Evolutionary conservation across 2,888 invertebrate genomes (phyloP), one percentile per base, ranked within the genome.

Genomic region (Alitta virens): DNA sequence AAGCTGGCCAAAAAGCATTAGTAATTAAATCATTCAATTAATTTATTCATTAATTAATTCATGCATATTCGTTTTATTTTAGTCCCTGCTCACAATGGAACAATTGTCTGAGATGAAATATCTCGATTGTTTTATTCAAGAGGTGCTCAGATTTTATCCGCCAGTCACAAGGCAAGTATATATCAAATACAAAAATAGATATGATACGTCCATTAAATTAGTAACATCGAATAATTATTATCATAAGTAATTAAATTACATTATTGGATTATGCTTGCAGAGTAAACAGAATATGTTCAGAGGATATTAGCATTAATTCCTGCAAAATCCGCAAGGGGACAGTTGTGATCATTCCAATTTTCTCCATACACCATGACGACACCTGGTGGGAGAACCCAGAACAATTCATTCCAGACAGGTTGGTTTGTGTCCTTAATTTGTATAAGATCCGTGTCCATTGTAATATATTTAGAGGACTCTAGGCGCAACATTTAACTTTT

Each of bases 281-380:
- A 18, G 43, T 56, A 9, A 56, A 40, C 14, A 33, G 56, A 16
- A 25, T 56, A 21, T 56, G 56, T 56, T 56, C 23, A 18, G 7
- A 25, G 14, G 43, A 56, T 7, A 56, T 25, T 12, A 43, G 26
- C 21, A 40, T 56, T 23, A 43, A 56, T 18, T 40, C 42, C n/a
- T 25, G 25, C 1, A 18, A 21, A 21, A 24, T 56, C 21, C 42
- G 43, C 42, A 56, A 24, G 56, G 56, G 56, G 9, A 56, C 43
- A 12, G 56, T 56, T 1, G 25, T 56, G 16, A 43, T 25, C 24
- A 57, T 57, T 16, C 57, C 57, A 5, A 49, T 57, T 7, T 33
- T 27, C 26, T 26, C 57, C 33, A 46, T 57, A 49, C 57, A 57
- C 38, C 57, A 33, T 18, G 57, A 57, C 57, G 21, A 46, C 9